Evolutionary conservation across 2,113 vertebrate species (phyloP), one percentile per base, ranked within the genome.

Genomic region (Myiozetetes cayanensis): DNA sequence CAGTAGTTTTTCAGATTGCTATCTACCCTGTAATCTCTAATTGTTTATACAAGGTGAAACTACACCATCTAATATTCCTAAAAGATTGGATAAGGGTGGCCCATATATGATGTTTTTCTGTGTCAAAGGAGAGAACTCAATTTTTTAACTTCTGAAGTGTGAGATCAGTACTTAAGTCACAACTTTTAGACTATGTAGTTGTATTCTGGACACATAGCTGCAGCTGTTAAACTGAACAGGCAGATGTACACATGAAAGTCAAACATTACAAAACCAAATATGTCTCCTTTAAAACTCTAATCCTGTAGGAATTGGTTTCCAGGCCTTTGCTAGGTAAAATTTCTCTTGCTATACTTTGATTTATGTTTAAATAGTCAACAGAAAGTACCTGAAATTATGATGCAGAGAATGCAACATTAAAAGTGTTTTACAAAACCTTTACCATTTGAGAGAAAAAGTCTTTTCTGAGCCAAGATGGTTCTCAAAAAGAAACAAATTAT

Each of bases 401-500:
- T 74, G 68, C 19, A 63, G 63, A 56, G 39, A 88, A 95, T 28
- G 17, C 7, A 86, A 90, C 61, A 89, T 89, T 61, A 95, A 72
- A 90, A 93, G 22, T 23, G 4, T 90, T 88, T 68, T 46, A 89
- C 50, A 90, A 92, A 95, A 47, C 39, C 82, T 83, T 88, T 84
- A 90, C 61, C 35, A 71, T 93, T 92, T 96, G 82, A 94, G 24
- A 59, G 68, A 92, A 91, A 88, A 88, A 56, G 77, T 63, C 27
- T 93, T 88, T 86, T 95, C 67, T 74, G 75, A 94, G 90, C 87
- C 95, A 96, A 93, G 79, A 90, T 90, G 56, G 10, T 44, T 93
- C 92, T 89, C 85, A 87, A 92, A 87, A 85, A 94, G 87, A 93
- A 97, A 97, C 92, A 85, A 85, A 87, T 53, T 47, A 78, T 6